phyloP scores from a whole-genome alignment of 2,888 invertebrate genomes.

The Masnerella sp. region DNA sequence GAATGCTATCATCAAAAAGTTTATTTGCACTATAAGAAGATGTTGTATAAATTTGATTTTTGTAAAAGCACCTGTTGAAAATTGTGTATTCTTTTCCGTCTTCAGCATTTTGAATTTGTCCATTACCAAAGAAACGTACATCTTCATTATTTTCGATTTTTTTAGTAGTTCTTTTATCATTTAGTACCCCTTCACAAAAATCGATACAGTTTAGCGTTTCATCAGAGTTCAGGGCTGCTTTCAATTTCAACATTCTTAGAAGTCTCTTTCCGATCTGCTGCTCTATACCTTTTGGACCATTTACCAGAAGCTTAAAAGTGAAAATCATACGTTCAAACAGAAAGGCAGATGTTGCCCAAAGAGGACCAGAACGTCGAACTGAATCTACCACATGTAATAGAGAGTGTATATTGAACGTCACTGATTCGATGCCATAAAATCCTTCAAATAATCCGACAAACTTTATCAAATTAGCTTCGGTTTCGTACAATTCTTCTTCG shows the following conservation, averaged over 20 bases:
- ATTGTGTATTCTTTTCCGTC: background rate
- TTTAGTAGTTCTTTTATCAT: background rate
- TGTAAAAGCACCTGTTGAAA: conserved; percentile 7
- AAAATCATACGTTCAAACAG: conserved; percentile 14
- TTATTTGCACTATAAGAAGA: conserved; percentile 6
- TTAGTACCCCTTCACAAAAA: conserved; percentile 1
- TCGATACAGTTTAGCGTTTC: background rate
- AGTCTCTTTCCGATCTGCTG: conserved; percentile 6
- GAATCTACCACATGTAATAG: conserved; percentile 24
- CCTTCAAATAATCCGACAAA: conserved; percentile 34
- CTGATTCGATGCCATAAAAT: conserved; percentile 20
- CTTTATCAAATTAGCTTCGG: conserved; percentile 22
- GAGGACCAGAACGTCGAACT: conserved; percentile 19
- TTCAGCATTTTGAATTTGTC: background rate
- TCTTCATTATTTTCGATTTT: background rate
- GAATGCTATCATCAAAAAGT: conserved; percentile 9
- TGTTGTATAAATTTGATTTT: conserved; percentile 12
- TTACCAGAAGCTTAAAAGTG: conserved; percentile 1
- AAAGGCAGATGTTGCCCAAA: conserved; percentile 31
- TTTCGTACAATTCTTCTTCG: conserved; percentile 7
- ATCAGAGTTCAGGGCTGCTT: background rate
- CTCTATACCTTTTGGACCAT: conserved; percentile 8
- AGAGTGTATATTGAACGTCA: conserved; percentile 30
- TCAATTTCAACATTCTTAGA: conserved; percentile 13
- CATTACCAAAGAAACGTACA: conserved; percentile 8